Conservation (phyloP, 2,888 invertebrate species). For the Hanleya hanleyi region DNA sequence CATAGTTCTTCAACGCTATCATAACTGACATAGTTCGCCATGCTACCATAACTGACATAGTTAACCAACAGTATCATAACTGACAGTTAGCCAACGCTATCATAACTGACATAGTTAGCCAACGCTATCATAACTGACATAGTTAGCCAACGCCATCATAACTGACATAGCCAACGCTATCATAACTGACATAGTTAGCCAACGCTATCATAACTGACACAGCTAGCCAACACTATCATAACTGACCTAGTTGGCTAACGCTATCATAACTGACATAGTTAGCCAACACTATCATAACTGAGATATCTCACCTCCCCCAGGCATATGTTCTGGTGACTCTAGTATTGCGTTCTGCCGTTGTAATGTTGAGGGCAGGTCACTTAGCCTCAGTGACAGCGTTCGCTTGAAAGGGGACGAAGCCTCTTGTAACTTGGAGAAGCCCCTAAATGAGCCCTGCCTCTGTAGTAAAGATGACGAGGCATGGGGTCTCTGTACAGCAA, state of each 20-base stretch:
- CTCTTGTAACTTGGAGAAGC: slow-evolving; percentile 78
- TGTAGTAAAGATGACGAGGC: slow-evolving; percentile 96
- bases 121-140: too few species aligned
- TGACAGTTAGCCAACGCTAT: too few species aligned
- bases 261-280: background rate
- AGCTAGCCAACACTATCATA: too few species aligned
- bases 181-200: too few species aligned
- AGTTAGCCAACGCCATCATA: background rate
- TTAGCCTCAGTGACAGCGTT: slow-evolving; percentile 94
- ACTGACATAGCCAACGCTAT: background rate
- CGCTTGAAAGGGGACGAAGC: slow-evolving; percentile 86
- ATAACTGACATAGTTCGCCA: too few species aligned
- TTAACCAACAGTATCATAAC: too few species aligned
- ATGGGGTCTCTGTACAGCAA: slow-evolving; percentile 81
- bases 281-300: background rate
- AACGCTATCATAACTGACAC: too few species aligned
- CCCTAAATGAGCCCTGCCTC: slow-evolving; percentile 95
- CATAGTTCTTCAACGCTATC: too few species aligned
- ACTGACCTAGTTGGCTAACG: too few species aligned
- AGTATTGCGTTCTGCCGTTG: slow-evolving; percentile 79
- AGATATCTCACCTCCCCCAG: slow-evolving; percentile 11
- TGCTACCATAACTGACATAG: too few species aligned
- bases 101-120: too few species aligned
- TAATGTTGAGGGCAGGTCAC: slow-evolving; percentile 95
- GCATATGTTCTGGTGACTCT: slow-evolving; percentile 50